Evolutionary conservation across 2,888 invertebrate species (phyloP).

Genomic region (Dryocosmus kuriphilus): DNA sequence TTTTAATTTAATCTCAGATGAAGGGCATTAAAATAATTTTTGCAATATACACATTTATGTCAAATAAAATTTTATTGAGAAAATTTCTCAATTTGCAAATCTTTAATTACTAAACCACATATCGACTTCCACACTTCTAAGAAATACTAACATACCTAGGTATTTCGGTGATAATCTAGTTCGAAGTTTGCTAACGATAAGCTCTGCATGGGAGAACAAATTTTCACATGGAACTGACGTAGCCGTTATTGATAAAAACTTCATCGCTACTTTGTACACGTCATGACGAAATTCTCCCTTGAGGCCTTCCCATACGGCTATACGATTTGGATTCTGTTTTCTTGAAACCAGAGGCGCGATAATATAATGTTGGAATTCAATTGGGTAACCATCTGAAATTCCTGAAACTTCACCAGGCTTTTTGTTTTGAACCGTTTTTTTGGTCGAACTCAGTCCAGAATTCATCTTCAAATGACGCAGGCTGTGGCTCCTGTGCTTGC

Average conservation of each 20-base stretch:
- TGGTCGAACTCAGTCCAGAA: background rate
- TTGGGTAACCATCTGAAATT: background rate
- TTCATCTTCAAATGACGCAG: too few species aligned
- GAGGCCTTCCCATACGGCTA: background rate
- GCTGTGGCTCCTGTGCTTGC: too few species aligned
- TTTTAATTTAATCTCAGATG: too few species aligned
- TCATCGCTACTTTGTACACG: background rate
- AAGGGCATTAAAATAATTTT: too few species aligned
- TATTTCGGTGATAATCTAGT: background rate
- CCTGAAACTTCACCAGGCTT: background rate
- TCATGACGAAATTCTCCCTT: background rate
- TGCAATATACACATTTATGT: too few species aligned
- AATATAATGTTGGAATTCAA: background rate
- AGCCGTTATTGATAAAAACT: background rate
- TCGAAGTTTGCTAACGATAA: background rate
- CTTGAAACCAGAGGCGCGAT: background rate
- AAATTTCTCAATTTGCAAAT: too few species aligned
- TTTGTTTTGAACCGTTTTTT: background rate
- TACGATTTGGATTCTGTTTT: background rate
- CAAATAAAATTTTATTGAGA: too few species aligned
- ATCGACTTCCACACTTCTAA: background rate
- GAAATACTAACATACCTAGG: background rate
- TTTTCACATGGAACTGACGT: constrained; percentile 3
- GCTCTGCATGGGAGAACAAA: background rate
- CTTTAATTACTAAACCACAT: background rate